These are phyloP conservation scores for Ianthella basta DNA, from an alignment of 37 sponge, comb jelly and placozoan genomes.

Conservation along the genomic window DNA sequence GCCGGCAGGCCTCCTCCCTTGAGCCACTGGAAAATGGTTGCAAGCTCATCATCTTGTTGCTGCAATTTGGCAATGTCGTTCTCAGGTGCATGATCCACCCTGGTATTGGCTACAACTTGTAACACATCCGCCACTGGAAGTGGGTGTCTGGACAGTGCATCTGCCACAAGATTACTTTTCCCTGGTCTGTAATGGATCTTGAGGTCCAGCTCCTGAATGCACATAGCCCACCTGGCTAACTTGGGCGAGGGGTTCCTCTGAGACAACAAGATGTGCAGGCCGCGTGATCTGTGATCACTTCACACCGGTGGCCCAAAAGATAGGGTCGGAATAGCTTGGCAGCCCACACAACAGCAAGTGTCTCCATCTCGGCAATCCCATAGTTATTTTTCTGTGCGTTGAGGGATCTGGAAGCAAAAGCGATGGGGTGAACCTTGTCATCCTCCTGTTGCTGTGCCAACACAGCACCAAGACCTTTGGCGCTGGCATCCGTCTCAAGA, in stretches of 20 bases:
- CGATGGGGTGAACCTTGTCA: conserved; percentile 19
- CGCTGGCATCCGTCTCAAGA: conserved; percentile 48
- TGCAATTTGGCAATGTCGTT: conserved; percentile 15
- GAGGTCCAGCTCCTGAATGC: conserved; percentile 55
- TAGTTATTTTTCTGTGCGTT: conserved; percentile 37
- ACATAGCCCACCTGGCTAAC: conserved; percentile 49
- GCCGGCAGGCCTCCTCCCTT: not conserved
- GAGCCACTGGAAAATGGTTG: not conserved
- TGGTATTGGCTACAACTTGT: not conserved
- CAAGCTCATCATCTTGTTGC: conserved; percentile 7
- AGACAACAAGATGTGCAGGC: conserved; percentile 35
- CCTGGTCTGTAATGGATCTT: conserved; percentile 42
- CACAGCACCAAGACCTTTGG: conserved; percentile 46
- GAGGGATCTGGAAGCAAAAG: conserved; percentile 12
- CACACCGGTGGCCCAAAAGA: conserved; percentile 23
- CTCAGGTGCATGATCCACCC: not conserved
- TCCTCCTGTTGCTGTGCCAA: conserved; percentile 27
- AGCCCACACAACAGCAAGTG: conserved; percentile 50
- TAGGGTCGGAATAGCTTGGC: conserved; percentile 44
- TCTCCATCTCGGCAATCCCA: conserved; percentile 40
- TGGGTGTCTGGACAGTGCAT: conserved; percentile 45
- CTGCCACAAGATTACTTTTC: conserved; percentile 40
- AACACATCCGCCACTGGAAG: not conserved
- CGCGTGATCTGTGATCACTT: conserved; percentile 51
- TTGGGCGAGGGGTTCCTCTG: conserved; percentile 40